Conservation (phyloP, 1,140 invertebrate genomes). For the Halesus radiatus region DNA sequence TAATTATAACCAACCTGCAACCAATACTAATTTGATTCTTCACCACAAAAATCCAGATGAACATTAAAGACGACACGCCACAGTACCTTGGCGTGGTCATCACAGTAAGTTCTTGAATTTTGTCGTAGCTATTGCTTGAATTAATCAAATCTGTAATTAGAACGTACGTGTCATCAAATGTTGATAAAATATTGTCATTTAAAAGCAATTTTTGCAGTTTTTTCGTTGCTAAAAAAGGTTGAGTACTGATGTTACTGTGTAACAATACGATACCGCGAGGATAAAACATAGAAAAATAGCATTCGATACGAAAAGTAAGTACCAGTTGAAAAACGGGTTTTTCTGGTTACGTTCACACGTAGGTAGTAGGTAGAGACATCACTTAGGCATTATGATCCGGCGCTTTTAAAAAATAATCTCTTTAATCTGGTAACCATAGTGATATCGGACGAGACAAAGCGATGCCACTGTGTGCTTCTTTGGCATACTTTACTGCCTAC, state of each 20-base stretch:
- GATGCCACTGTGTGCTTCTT: neutral
- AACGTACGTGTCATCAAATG: too few species aligned
- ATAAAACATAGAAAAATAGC: constrained; percentile 56
- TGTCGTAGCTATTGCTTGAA: too few species aligned
- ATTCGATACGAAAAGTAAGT: constrained; percentile 58
- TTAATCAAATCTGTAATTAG: too few species aligned
- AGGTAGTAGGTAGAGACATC: constrained; percentile 55
- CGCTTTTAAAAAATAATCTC: constrained; percentile 11
- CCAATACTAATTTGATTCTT: too few species aligned
- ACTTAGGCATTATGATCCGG: constrained; percentile 34
- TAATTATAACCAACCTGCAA: too few species aligned
- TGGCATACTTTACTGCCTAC: neutral
- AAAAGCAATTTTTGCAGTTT: neutral
- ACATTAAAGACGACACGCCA: too few species aligned
- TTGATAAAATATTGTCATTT: too few species aligned
- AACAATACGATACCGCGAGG: constrained; percentile 42
- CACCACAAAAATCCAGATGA: too few species aligned
- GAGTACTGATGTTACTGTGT: constrained; percentile 26
- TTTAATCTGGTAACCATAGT: constrained; percentile 28
- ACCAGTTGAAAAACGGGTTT: constrained; percentile 56
- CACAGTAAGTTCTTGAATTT: too few species aligned
- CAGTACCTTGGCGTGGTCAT: too few species aligned
- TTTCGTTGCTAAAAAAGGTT: constrained; percentile 22
- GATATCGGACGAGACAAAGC: constrained; percentile 17
- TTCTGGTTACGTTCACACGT: constrained; percentile 56